Conservation (phyloP, 2,113 vertebrate genomes). For the Lampris megalopsis region DNA sequence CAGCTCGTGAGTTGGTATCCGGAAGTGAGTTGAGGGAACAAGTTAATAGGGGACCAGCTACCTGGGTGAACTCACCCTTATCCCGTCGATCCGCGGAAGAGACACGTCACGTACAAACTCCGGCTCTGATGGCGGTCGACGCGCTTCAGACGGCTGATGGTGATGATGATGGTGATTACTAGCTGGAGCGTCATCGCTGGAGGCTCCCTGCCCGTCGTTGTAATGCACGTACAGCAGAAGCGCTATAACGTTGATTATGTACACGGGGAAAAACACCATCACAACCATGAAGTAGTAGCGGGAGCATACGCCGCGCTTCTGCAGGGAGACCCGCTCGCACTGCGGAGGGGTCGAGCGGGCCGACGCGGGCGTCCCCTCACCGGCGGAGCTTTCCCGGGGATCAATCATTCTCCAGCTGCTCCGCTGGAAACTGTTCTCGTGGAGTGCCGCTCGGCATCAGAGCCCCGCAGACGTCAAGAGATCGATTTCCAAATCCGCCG, state of each 20-base stretch:
- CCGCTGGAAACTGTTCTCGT: not conserved
- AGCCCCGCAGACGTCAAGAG: not conserved
- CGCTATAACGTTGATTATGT: conserved; percentile 93
- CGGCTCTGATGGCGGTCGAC: conserved; percentile 51
- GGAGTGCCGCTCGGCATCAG: not conserved
- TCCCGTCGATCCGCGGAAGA: conserved; percentile 90
- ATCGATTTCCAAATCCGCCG: conserved; percentile 18
- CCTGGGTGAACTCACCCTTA: conserved; percentile 86
- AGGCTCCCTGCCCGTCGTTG: conserved; percentile 83
- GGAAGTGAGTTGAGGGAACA: not conserved
- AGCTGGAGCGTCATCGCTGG: conserved; percentile 40
- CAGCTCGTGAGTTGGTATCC: not conserved
- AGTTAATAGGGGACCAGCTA: not conserved
- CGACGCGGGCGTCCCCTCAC: conserved; percentile 50
- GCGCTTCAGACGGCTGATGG: conserved; percentile 6
- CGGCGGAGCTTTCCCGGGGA: conserved; percentile 46
- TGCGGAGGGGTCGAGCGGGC: conserved; percentile 58
- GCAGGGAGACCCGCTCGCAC: conserved; percentile 79
- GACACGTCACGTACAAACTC: conserved; percentile 63
- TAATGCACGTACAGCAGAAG: conserved; percentile 94
- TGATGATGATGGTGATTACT: conserved; percentile 9
- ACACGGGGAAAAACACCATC: conserved; percentile 95
- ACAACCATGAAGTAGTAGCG: conserved; percentile 95
- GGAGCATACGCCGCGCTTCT: conserved; percentile 90
- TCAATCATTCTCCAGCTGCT: conserved; percentile 67